Percentiles rank a stretch among this genome's conserved stretches.
Evolutionary conservation across 2,113 vertebrate species (phyloP).

Genomic region (Scophthalmus maximus): DNA sequence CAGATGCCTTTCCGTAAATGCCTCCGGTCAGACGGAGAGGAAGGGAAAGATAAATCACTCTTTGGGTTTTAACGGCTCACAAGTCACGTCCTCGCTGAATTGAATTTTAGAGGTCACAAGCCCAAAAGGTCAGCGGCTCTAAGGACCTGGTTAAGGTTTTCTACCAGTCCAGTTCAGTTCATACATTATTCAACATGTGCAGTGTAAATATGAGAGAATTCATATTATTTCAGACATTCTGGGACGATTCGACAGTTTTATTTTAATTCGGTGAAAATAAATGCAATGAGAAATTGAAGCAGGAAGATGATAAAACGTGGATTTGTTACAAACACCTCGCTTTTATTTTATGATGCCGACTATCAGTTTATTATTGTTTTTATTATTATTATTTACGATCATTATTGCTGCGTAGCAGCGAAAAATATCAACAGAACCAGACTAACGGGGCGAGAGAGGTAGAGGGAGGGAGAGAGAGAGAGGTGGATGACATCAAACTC

Average conservation of each 20-base stretch:
- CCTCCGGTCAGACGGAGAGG: background rate
- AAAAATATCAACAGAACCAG: background rate
- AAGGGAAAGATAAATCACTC: background rate
- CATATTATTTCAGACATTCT: background rate
- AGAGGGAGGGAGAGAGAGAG: background rate
- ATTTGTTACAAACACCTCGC: no score
- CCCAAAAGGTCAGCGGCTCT: background rate
- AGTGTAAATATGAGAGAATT: background rate
- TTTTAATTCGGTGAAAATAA: background rate
- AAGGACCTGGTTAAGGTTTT: background rate
- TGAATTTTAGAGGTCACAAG: slow-evolving; percentile 23
- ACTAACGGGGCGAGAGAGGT: background rate
- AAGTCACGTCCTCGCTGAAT: background rate
- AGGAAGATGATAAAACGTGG: background rate
- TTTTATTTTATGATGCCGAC: no score
- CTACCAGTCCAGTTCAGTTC: background rate
- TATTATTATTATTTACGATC: background rate
- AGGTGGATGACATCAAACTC: slow-evolving; percentile 68
- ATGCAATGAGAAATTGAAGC: background rate
- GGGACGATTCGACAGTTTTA: background rate
- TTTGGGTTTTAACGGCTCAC: background rate
- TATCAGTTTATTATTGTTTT: background rate
- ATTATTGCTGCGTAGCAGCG: no score
- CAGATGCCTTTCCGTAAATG: background rate
- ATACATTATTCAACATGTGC: background rate